Evolutionary conservation across 2,113 vertebrate genomes (phyloP).

Genomic region (Eretmochelys imbricata): DNA sequence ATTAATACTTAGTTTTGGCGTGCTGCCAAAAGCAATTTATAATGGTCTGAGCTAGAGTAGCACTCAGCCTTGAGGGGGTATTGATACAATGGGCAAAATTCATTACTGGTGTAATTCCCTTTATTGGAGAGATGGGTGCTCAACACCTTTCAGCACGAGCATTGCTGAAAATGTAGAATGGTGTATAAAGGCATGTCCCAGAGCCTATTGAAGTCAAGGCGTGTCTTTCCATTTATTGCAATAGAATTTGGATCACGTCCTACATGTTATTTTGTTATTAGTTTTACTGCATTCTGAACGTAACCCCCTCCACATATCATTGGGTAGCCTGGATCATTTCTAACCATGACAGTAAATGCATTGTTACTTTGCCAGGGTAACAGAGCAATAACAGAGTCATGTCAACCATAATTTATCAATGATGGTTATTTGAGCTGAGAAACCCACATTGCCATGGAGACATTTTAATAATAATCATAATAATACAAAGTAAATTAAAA

Average conservation of each 20-base stretch:
- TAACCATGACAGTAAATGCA: conserved; percentile 51
- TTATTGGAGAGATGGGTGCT: background rate
- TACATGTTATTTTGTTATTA: background rate
- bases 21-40: rapidly evolving
- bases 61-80: background rate
- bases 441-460: conserved; percentile 47
- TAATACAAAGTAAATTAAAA: conserved; percentile 44
- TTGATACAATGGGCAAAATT: background rate
- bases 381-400: conserved; percentile 66
- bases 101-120: rapidly evolving
- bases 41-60: background rate
- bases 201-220: background rate
- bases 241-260: conserved; percentile 46
- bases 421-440: conserved; percentile 72
- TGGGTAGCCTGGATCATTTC: conserved; percentile 28
- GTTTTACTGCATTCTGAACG: conserved; percentile 4
- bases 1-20: background rate
- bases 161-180: background rate
- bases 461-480: conserved; percentile 36
- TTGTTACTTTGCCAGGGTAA: conserved; percentile 72
- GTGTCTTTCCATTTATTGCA: background rate
- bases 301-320: background rate
- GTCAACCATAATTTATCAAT: conserved; percentile 63
- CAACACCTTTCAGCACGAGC: background rate
- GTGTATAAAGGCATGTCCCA: background rate